Conservation (phyloP, 2,797 vertebrate genomes). For the Microhierax caerulescens region DNA sequence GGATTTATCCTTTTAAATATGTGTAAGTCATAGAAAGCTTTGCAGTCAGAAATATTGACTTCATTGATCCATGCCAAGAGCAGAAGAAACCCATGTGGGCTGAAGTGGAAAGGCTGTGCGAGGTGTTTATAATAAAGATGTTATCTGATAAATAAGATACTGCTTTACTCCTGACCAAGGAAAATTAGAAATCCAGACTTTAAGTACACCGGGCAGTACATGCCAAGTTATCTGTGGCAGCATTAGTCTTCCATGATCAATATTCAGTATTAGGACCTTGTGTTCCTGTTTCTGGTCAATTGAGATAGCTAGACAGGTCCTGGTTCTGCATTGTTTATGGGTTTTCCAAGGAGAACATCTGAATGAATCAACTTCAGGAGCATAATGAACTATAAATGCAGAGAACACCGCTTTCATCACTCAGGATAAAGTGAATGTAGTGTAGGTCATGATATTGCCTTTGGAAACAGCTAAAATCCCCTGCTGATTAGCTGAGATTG, state of each 20-base stretch:
- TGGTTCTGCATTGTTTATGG: not conserved
- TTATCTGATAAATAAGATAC: conserved; percentile 33
- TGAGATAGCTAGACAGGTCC: not conserved
- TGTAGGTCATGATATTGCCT: not conserved
- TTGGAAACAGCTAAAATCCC: conserved; percentile 5
- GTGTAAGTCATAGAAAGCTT: conserved; percentile 67
- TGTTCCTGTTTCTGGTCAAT: not conserved
- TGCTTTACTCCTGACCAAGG: not conserved
- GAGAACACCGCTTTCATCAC: not conserved
- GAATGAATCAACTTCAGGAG: not conserved
- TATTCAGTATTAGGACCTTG: not conserved
- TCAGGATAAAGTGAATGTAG: not conserved
- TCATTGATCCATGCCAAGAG: conserved; percentile 70
- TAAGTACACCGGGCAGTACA: not conserved
- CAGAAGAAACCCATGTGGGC: conserved; percentile 48
- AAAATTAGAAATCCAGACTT: conserved; percentile 5
- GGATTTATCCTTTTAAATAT: conserved; percentile 72
- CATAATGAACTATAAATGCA: not conserved
- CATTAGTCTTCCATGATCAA: not conserved
- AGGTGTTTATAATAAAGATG: conserved; percentile 68
- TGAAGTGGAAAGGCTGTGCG: conserved; percentile 37
- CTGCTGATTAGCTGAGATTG: not conserved
- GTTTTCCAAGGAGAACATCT: not conserved
- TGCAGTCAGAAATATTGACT: conserved; percentile 70
- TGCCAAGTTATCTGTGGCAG: conserved; percentile 16